phyloP scores from a whole-genome alignment of 2,888 invertebrate genomes.

The Dioctria linearis region DNA sequence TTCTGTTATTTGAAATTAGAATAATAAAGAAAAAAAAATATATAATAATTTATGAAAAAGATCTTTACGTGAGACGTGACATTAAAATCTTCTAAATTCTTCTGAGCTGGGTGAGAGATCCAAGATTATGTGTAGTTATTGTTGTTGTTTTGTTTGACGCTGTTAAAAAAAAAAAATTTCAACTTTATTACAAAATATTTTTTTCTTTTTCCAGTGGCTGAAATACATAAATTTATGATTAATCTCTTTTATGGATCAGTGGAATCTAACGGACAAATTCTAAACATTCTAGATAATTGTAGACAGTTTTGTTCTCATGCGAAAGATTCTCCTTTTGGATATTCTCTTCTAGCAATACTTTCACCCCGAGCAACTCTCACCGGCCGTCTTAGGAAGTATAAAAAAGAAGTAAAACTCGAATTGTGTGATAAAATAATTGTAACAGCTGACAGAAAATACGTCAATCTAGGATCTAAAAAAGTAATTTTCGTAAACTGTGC shows the following conservation, averaged over 20 bases:
- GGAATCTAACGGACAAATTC: background rate
- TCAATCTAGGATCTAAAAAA: constrained; percentile 3
- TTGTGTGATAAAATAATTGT: background rate
- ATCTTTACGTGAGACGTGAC: too few relatives aligned
- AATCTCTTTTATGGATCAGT: constrained; percentile 10
- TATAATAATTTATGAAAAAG: too few relatives aligned
- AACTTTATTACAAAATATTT: background rate
- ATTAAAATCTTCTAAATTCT: too few relatives aligned
- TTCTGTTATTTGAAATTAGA: too few relatives aligned
- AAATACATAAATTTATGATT: background rate
- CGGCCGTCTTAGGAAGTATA: background rate
- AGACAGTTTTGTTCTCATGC: background rate
- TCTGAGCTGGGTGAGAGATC: too few relatives aligned
- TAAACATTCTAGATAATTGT: background rate
- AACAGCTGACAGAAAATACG: constrained; percentile 14
- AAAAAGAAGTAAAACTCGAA: background rate
- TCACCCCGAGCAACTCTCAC: constrained; percentile 2
- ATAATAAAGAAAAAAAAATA: too few relatives aligned
- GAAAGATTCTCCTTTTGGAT: background rate
- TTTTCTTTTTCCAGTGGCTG: background rate
- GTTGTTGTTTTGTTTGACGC: too few relatives aligned
- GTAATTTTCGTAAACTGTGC: constrained; percentile 16
- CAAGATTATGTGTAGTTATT: too few relatives aligned
- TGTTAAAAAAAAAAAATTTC: too few relatives aligned
- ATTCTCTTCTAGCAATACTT: constrained; percentile 7